Conservation (phyloP, 2,888 invertebrate species). For the Octonoba sinensis region DNA sequence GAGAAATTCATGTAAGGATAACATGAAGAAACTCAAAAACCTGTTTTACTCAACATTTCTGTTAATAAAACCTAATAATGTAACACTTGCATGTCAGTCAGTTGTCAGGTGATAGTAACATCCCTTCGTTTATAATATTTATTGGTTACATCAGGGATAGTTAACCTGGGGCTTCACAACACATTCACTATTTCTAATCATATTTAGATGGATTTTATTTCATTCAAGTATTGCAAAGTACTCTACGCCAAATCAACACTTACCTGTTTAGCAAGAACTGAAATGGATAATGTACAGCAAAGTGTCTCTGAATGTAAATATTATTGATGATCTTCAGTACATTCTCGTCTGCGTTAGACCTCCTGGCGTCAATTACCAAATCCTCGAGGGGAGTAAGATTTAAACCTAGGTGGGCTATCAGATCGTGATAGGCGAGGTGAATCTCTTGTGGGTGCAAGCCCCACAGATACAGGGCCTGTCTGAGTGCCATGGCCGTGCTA, state of each 20-base stretch:
- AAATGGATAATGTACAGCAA: constrained; percentile 66
- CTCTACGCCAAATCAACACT: background rate
- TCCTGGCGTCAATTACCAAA: constrained; percentile 23
- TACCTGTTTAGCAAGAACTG: constrained; percentile 65
- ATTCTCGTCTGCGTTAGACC: constrained; percentile 32
- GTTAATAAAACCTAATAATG: too few relatives aligned
- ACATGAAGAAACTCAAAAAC: too few relatives aligned
- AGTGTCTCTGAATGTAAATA: constrained; percentile 66
- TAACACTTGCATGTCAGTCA: too few relatives aligned
- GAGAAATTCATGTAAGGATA: too few relatives aligned
- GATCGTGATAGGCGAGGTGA: constrained; percentile 66
- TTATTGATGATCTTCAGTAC: constrained; percentile 63
- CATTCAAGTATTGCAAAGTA: too few relatives aligned
- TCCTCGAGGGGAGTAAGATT: constrained; percentile 60
- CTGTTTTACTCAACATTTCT: too few relatives aligned
- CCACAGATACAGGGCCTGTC: constrained; percentile 67
- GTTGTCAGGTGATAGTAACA: too few relatives aligned
- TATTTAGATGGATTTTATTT: too few relatives aligned
- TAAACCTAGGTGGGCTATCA: constrained; percentile 66
- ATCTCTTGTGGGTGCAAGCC: constrained; percentile 67
- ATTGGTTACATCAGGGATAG: too few relatives aligned
- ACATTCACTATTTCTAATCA: too few relatives aligned
- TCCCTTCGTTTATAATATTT: too few relatives aligned
- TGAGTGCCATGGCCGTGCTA: constrained; percentile 62
- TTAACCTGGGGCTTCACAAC: too few relatives aligned